Percentiles rank a stretch among this genome's conserved stretches.
Conservation (phyloP, 2,113 vertebrate species). For the Microtus richardsoni region DNA sequence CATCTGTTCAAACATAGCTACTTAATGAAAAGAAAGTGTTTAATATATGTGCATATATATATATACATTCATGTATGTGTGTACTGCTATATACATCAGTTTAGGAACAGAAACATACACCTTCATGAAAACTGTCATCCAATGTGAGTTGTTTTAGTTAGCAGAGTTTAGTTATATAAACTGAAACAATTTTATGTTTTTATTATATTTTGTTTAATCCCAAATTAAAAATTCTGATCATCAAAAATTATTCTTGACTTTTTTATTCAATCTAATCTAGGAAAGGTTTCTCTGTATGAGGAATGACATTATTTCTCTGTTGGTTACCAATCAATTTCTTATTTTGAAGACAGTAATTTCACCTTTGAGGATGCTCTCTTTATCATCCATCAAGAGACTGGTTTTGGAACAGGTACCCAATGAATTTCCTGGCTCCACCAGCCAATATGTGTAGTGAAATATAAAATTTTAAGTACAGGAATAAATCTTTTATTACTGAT, state of each 20-base stretch:
- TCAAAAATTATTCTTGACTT: conserved; percentile 5
- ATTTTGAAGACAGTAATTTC: background rate
- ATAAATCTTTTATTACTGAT: background rate
- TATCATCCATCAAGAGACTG: background rate
- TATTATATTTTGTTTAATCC: background rate
- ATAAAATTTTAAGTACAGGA: background rate
- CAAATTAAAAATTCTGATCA: background rate
- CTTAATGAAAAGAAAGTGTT: background rate
- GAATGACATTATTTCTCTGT: background rate
- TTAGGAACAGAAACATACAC: accelerated
- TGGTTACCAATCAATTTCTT: background rate
- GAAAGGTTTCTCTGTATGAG: accelerated
- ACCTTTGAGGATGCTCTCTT: background rate
- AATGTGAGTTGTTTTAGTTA: background rate
- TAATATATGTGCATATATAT: background rate
- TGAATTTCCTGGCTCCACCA: background rate
- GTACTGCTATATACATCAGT: background rate
- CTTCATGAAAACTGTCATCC: background rate
- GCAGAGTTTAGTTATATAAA: background rate
- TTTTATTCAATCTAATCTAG: background rate
- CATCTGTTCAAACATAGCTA: background rate
- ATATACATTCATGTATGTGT: background rate
- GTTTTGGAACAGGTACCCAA: background rate
- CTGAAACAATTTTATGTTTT: background rate
- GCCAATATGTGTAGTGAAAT: background rate